These are phyloP conservation scores for Prietella phreatophila DNA, from an alignment of 2,113 vertebrate species.

Conservation along the genomic window DNA sequence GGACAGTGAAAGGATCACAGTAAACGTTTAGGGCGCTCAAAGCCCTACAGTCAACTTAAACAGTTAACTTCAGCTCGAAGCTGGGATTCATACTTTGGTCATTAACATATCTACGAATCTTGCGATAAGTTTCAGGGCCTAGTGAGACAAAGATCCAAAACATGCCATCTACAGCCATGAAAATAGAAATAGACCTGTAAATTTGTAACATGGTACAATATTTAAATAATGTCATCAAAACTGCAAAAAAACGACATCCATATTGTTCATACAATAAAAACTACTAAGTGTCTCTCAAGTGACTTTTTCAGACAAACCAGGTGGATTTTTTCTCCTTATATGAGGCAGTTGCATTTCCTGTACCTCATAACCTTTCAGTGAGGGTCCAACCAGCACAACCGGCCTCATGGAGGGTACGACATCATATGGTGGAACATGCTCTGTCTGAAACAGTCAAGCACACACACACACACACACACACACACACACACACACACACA, in stretches of 20 bases:
- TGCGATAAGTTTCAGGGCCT: background rate
- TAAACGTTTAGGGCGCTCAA: background rate
- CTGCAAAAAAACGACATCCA: background rate
- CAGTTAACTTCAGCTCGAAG: background rate
- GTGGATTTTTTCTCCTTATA: background rate
- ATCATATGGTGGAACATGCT: constrained; percentile 74
- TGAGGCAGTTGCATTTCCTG: constrained; percentile 23
- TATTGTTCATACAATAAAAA: background rate
- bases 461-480: constrained; percentile 34
- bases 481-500: too few relatives aligned
- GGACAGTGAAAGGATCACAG: background rate
- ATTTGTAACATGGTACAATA: background rate
- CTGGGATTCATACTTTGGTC: background rate
- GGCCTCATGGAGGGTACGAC: constrained; percentile 77
- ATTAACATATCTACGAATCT: background rate
- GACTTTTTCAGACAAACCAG: background rate
- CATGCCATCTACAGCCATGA: background rate
- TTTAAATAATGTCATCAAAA: background rate
- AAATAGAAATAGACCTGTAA: background rate
- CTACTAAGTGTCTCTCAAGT: background rate
- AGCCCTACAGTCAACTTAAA: background rate
- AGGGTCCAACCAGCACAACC: constrained; percentile 75
- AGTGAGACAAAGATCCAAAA: background rate
- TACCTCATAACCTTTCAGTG: constrained; percentile 78
- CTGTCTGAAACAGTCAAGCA: constrained; percentile 64